These are phyloP conservation scores for Gallinago media DNA, from an alignment of 2,113 vertebrate species.

Conservation along the genomic window DNA sequence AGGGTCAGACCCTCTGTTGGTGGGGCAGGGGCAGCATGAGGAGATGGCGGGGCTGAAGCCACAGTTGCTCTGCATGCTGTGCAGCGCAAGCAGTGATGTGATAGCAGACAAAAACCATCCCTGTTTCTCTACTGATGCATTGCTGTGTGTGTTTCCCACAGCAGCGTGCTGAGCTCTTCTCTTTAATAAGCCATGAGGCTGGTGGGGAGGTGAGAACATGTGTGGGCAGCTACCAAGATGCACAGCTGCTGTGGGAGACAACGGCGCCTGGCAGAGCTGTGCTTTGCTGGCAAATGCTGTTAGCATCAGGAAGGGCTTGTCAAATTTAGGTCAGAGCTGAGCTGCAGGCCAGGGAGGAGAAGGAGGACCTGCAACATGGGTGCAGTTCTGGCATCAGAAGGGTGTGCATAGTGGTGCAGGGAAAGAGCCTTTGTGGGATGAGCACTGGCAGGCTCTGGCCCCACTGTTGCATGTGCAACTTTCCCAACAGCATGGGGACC, in stretches of 20 bases:
- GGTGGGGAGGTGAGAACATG: neutral
- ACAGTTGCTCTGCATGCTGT: accelerated
- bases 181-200: neutral
- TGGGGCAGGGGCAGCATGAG: neutral
- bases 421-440: neutral
- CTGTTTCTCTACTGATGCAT: accelerated
- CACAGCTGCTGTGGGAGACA: neutral
- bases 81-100: neutral
- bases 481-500: neutral
- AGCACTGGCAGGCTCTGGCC: neutral
- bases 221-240: accelerated
- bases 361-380: neutral
- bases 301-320: neutral
- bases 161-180: accelerated
- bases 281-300: neutral
- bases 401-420: neutral
- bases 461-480: neutral
- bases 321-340: neutral
- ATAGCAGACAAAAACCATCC: neutral
- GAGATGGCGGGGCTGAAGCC: accelerated
- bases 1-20: neutral
- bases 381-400: neutral
- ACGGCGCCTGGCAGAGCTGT: accelerated
- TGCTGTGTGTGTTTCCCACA: neutral
- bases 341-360: neutral